These are phyloP conservation scores for Tillus elongatus DNA, from an alignment of 2,888 invertebrate genomes.

Conservation along the genomic window DNA sequence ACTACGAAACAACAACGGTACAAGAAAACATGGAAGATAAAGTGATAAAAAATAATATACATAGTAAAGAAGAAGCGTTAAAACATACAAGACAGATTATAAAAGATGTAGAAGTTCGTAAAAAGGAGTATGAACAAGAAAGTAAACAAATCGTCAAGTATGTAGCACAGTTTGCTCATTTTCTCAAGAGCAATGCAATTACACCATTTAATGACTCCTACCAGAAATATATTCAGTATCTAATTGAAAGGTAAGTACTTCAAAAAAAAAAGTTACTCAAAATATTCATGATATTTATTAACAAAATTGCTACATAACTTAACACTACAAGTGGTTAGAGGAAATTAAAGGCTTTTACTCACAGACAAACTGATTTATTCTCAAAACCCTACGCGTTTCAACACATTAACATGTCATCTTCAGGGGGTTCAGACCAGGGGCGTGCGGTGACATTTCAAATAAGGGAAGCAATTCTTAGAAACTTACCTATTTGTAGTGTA, in stretches of 20 bases:
- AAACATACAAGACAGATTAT: neutral
- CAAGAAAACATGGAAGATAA: neutral
- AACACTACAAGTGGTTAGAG: too few relatives aligned
- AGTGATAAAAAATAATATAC: neutral
- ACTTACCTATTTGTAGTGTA: too few relatives aligned
- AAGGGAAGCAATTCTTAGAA: too few relatives aligned
- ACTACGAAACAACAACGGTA: neutral
- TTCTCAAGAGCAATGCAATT: neutral
- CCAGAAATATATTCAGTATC: neutral
- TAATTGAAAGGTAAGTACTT: slow-evolving; percentile 3
- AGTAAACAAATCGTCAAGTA: neutral
- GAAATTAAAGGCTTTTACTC: too few relatives aligned
- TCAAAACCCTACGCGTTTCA: too few relatives aligned
- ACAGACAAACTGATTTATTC: too few relatives aligned
- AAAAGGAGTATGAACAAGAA: neutral
- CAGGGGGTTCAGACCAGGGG: too few relatives aligned
- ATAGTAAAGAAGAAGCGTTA: neutral
- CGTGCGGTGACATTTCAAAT: too few relatives aligned
- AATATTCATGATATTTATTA: too few relatives aligned
- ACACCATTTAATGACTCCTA: neutral
- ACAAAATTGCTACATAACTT: too few relatives aligned
- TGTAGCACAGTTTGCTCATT: slow-evolving; percentile 2
- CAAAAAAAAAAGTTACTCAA: too few relatives aligned
- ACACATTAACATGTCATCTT: too few relatives aligned
- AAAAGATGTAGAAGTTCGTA: neutral